Evolutionary conservation across 2,797 vertebrate species (phyloP), one percentile per base, ranked within the genome.

Genomic region (Melanotaenia boesemani): DNA sequence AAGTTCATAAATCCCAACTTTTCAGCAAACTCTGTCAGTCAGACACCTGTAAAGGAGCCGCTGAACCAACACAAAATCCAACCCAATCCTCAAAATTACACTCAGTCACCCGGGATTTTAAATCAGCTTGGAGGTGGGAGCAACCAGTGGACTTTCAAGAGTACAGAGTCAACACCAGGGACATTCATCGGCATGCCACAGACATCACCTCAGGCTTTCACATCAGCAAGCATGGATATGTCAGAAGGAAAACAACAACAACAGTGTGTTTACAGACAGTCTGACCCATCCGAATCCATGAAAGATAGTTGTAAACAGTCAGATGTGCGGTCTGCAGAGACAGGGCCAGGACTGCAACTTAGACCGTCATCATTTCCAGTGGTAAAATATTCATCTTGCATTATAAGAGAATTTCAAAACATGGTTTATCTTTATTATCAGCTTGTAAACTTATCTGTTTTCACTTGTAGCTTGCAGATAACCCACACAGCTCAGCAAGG

Each of bases 1-100:
- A 92, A 75, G 71, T 95, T 94, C 65, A 59, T 94, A 2, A 86
- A 82, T 54, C 87, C 87, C 44, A 32, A 72, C 67, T 52, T 41
- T 18, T 28, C 77, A 55, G 24, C 61, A 6, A 1, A 67, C 58
- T 67, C 82, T 32, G 37, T 72, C 67, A 76, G 73, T 70, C 87
- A 80, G 59, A 83, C 18, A 67, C 63, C 79, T n/a, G 16, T 76
- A 67, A 71, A 67, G 22, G 60, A 83, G 20, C 48, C 34, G 5
- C 34, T 56, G 44, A 65, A 24, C 66, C 72, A 63, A 52, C 2
- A 28, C 15, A 18, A 36, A 30, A 67, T 57, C 36, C 60, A 66
- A 37, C 26, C 56, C 30, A 78, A 52, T 57, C 57, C 32, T 68
- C 22, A 67, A 6, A 22, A 44, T 11, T 57, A 37, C 1, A 46